Evolutionary conservation across 2,113 vertebrate species (phyloP).

Genomic region (Anhinga anhinga): DNA sequence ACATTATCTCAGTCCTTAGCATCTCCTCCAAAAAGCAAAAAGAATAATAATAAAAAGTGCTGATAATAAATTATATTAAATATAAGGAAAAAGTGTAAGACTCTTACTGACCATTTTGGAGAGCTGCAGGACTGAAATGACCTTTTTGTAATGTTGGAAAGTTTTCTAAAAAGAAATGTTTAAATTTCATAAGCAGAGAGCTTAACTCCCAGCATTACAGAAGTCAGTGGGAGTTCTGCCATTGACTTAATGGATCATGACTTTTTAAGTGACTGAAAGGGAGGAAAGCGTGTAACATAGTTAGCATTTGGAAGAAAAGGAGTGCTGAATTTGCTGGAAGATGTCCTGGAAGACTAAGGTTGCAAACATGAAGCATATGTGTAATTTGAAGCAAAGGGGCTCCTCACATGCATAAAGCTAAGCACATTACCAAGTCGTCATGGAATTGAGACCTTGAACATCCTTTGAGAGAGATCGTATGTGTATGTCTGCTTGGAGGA

Average conservation of each 20-base stretch:
- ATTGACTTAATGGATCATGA: neutral
- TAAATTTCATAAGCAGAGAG: neutral
- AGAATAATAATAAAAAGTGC: neutral
- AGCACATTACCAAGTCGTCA: neutral
- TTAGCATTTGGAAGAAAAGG: neutral
- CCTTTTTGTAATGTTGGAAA: neutral
- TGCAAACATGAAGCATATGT: slow-evolving; percentile 8
- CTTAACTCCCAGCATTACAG: slow-evolving; percentile 8
- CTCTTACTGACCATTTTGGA: neutral
- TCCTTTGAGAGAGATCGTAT: neutral
- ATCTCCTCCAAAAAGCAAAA: neutral
- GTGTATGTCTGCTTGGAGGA: neutral
- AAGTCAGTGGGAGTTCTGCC: slow-evolving; percentile 39
- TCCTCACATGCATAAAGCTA: neutral
- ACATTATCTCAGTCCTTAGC: neutral
- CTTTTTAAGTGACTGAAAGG: neutral
- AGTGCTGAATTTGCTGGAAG: slow-evolving; percentile 23
- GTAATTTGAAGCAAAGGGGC: neutral
- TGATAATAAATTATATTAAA: neutral
- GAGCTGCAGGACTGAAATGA: neutral
- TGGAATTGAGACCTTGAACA: neutral
- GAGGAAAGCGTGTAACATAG: neutral
- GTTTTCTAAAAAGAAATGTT: neutral
- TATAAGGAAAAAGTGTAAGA: neutral
- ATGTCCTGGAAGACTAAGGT: neutral